Conservation (phyloP, 2,888 invertebrate genomes). For the Idaea straminata region DNA sequence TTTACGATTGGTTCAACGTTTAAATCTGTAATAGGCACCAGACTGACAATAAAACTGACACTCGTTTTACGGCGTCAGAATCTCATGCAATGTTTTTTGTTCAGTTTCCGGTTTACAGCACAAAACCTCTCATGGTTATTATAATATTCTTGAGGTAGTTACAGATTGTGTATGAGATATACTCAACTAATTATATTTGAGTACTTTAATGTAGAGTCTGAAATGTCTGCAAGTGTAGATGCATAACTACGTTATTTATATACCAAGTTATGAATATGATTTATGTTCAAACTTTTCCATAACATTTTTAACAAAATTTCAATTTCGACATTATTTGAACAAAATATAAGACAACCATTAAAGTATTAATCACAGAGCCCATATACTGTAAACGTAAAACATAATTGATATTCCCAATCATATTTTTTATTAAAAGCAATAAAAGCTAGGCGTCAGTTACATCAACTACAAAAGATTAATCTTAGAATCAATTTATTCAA, state of each 20-base stretch:
- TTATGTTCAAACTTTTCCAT: not conserved
- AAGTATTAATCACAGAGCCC: not conserved
- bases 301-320: not conserved
- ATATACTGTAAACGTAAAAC: constrained; percentile 27
- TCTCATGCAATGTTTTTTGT: constrained; percentile 58
- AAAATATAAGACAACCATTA: constrained; percentile 13
- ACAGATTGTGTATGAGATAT: not conserved
- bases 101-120: constrained; percentile 57
- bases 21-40: constrained; percentile 61
- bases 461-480: constrained; percentile 71
- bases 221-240: not conserved
- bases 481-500: constrained; percentile 78
- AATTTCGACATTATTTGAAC: not conserved
- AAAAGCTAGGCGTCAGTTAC: constrained; percentile 54
- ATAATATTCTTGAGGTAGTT: not conserved
- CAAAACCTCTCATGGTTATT: not conserved
- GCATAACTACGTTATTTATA: not conserved
- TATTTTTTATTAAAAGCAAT: constrained; percentile 39
- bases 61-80: constrained; percentile 46
- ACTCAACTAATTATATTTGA: not conserved
- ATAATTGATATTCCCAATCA: constrained; percentile 35
- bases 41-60: constrained; percentile 65
- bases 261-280: not conserved
- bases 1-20: constrained; percentile 66
- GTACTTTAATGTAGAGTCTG: not conserved